A percentile compares a stretch with the other conserved stretches of the same genome.
phyloP scores from a whole-genome alignment of 2,797 vertebrate species.

The Arremon brunneinucha region DNA sequence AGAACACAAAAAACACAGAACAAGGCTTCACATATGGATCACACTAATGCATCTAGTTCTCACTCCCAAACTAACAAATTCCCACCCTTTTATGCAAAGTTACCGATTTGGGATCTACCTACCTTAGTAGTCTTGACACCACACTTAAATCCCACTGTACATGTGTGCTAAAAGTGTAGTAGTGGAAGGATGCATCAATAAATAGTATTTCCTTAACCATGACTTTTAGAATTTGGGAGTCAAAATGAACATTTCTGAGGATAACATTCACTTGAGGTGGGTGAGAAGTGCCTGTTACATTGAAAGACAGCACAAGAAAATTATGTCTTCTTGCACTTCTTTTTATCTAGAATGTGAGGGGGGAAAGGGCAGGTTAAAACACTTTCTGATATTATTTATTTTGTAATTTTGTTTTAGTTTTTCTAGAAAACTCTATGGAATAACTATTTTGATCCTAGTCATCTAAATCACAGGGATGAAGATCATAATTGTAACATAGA shows the following conservation, averaged over 20 bases:
- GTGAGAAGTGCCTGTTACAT: accelerated
- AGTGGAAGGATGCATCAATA: background rate
- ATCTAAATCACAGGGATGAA: background rate
- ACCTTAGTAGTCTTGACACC: background rate
- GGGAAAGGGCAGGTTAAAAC: background rate
- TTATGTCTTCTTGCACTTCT: background rate
- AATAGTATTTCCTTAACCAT: background rate
- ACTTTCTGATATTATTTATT: background rate
- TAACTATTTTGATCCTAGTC: background rate
- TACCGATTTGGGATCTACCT: background rate
- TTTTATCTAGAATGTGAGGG: background rate
- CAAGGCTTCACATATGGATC: background rate
- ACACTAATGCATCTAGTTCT: background rate
- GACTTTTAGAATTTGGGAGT: background rate
- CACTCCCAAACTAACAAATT: background rate
- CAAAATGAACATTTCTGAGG: background rate
- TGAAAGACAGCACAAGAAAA: background rate
- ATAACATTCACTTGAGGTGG: background rate
- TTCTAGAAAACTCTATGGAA: background rate
- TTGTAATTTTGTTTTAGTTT: background rate
- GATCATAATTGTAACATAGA: background rate
- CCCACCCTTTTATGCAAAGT: background rate
- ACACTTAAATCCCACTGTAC: background rate
- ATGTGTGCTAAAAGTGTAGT: background rate
- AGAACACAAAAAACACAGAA: background rate